Evolutionary conservation across 2,113 vertebrate genomes (phyloP).

Genomic region (Psilopogon haemacephalus): DNA sequence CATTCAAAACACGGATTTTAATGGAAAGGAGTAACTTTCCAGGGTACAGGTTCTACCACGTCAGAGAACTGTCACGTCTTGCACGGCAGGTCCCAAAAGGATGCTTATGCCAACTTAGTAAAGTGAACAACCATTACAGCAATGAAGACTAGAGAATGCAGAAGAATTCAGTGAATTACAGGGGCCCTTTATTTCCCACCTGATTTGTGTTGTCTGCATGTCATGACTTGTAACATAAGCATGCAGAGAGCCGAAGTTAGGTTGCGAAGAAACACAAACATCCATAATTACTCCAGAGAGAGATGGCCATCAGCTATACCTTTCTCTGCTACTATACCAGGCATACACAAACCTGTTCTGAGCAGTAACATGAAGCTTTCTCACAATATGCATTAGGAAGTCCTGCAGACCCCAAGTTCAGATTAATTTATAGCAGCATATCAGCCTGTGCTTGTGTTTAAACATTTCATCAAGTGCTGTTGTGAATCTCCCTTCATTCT

Average conservation of each 20-base stretch:
- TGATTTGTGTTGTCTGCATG: background rate
- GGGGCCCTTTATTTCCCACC: background rate
- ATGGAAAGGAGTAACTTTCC: background rate
- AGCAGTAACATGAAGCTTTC: background rate
- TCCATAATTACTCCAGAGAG: background rate
- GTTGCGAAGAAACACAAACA: background rate
- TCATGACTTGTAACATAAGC: background rate
- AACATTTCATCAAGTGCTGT: background rate
- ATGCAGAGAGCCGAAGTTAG: background rate
- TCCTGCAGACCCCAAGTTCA: background rate
- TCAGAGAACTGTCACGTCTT: background rate
- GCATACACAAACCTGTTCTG: background rate
- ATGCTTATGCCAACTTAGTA: background rate
- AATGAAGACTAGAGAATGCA: background rate
- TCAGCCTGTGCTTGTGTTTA: background rate
- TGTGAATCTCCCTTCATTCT: background rate
- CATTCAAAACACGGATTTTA: background rate
- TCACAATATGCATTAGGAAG: background rate
- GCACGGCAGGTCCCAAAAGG: background rate
- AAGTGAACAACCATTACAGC: background rate
- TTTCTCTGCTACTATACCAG: background rate
- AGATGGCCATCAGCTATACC: background rate
- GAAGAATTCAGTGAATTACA: background rate
- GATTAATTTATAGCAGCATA: background rate
- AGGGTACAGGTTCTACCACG: background rate